Percentiles rank a stretch among this genome's conserved stretches.
phyloP scores from a whole-genome alignment of 2,888 invertebrate genomes.

The Tigriopus californicus region DNA sequence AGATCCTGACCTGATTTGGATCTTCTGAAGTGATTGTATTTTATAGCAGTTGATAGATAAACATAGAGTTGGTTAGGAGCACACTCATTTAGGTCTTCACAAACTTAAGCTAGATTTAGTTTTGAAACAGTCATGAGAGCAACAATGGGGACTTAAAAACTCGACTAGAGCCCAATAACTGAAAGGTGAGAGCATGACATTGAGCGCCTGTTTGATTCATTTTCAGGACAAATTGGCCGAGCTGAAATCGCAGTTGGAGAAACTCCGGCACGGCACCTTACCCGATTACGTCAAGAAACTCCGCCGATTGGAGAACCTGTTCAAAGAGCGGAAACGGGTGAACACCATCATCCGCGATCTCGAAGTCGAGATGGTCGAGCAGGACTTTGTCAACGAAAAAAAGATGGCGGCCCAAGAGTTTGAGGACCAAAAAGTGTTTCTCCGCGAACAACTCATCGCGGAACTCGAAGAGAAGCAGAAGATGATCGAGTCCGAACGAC shows the following conservation, averaged over 20 bases:
- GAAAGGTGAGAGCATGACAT: no score
- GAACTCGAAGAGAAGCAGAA: constrained; percentile 85
- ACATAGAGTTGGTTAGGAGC: no score
- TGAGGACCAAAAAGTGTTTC: constrained; percentile 80
- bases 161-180: no score
- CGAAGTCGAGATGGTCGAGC: constrained; percentile 64
- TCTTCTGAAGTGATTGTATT: no score
- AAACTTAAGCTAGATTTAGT: no score
- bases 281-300: constrained; percentile 65
- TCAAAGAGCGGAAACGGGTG: constrained; percentile 35
- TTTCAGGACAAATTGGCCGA: constrained; percentile 65
- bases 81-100: no score
- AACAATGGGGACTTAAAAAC: no score
- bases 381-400: constrained; percentile 69
- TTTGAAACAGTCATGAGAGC: no score
- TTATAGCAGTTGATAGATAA: no score
- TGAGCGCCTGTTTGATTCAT: constrained; percentile 26
- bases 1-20: no score
- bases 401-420: constrained; percentile 69
- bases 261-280: constrained; percentile 63
- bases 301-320: constrained; percentile 49
- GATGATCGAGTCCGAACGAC: constrained; percentile 67
- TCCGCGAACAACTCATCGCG: constrained; percentile 65
- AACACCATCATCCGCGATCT: constrained; percentile 60
- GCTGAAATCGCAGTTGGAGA: constrained; percentile 71